phyloP scores from a whole-genome alignment of 2,888 invertebrate genomes.

The Mythimna impura region DNA sequence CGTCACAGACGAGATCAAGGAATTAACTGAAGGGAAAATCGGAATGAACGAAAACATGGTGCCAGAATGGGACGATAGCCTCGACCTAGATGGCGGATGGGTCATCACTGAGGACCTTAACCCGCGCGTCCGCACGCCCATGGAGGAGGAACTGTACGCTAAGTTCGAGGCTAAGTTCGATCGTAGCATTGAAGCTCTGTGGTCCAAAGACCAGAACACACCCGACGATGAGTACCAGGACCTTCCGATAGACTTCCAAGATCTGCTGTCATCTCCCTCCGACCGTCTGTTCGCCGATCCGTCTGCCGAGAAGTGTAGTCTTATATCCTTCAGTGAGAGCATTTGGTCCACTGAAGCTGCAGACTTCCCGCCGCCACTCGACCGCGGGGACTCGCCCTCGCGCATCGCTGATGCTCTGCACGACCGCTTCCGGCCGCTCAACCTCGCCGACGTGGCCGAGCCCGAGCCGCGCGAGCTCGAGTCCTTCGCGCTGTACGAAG shows the following conservation, averaged over 20 bases:
- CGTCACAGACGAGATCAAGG: constrained; percentile 81
- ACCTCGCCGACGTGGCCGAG: constrained; percentile 71
- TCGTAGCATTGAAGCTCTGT: constrained; percentile 92
- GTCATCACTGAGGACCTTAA: constrained; percentile 78
- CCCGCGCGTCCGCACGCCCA: constrained; percentile 77
- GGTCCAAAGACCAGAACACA: constrained; percentile 90
- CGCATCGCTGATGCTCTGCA: constrained; percentile 69
- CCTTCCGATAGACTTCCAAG: constrained; percentile 91
- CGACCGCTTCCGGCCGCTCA: constrained; percentile 70
- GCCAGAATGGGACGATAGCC: constrained; percentile 83
- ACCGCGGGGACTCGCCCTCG: constrained; percentile 65
- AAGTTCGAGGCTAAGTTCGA: constrained; percentile 93
- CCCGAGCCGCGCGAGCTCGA: constrained; percentile 71
- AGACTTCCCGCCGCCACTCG: constrained; percentile 70
- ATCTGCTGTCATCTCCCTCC: constrained; percentile 90
- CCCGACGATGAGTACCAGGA: constrained; percentile 91
- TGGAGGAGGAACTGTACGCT: constrained; percentile 90
- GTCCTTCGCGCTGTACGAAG: constrained; percentile 81
- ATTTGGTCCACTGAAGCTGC: constrained; percentile 79
- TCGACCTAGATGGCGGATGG: constrained; percentile 81
- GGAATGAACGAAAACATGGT: constrained; percentile 76
- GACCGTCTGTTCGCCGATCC: constrained; percentile 87
- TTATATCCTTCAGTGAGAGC: constrained; percentile 79
- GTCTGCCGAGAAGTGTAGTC: constrained; percentile 79
- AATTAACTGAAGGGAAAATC: constrained; percentile 72